phyloP scores from a whole-genome alignment of 2,113 vertebrate species.

The Aspiorhynchus laticeps region DNA sequence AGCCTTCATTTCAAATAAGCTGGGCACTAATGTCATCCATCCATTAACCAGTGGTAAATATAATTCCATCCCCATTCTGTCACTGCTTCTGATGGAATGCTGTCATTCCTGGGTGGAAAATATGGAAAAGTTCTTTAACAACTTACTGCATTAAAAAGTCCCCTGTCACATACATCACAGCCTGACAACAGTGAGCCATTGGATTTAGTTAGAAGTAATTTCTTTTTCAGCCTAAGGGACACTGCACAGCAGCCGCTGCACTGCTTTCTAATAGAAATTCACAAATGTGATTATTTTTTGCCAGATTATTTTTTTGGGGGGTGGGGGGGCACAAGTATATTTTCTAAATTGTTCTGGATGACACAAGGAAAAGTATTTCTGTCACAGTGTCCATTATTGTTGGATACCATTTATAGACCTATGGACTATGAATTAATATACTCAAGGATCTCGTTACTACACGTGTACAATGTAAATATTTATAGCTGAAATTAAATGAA shows the following conservation, averaged over 20 bases:
- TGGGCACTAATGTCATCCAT: background rate
- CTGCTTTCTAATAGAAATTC: constrained; percentile 8
- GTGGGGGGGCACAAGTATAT: background rate
- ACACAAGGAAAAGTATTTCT: background rate
- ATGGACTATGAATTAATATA: background rate
- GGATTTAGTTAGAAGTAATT: constrained; percentile 41
- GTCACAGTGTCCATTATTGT: background rate
- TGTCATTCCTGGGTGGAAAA: background rate
- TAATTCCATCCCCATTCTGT: constrained; percentile 21
- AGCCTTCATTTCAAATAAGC: background rate
- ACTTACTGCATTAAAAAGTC: constrained; percentile 13
- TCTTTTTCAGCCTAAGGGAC: constrained; percentile 17
- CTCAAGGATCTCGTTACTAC: background rate
- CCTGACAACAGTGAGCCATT: constrained; percentile 3
- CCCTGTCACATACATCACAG: constrained; percentile 33
- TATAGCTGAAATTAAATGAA: too few relatives aligned
- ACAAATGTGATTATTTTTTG: constrained; percentile 14
- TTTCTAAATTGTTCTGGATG: background rate
- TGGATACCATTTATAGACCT: background rate
- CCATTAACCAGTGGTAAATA: background rate
- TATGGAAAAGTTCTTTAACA: background rate
- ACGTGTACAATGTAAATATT: background rate
- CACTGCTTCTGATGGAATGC: constrained; percentile 15
- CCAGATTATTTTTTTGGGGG: background rate
- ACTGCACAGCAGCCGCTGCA: background rate